Base-by-base conservation (phyloP, 2,888 invertebrate genomes). In the Limenitis camilla region DNA sequence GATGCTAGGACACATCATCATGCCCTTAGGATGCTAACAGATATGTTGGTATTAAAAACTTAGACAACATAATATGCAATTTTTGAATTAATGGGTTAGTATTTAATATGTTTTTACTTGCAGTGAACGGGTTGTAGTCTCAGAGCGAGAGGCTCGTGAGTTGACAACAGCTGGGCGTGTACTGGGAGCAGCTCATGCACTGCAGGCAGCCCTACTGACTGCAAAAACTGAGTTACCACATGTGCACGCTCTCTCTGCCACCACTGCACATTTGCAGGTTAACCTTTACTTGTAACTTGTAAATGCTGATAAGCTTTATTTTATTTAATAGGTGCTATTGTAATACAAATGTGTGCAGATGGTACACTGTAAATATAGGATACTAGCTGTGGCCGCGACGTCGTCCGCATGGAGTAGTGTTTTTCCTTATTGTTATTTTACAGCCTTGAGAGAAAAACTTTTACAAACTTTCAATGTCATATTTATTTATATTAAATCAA, bases 1-100 rank as follows among this genome's bases (percentile, higher is more conserved):
- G n/a, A 98, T 76, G 96, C 97, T 1, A 91, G 98, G n/a, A 97
- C 99, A 69, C 97, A 98, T 70, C 96, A 96, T 71, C 94, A 97
- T 71, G 94, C 96, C 52, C 78, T 97, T 39, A 91, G 94, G 62
- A 91, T 98, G 81, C 81, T 98, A 40, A 95, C 97, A 65, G 95
- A 97, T 81, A 96, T 98, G 95, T 94, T 77, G 87, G 90, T 0
- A n/a, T 28, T 28, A 19, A 19, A 19, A 19, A 1, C 19, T 19
- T 19, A 19, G 19, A 19, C 19, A 19, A 19, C 19, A 19, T 19
- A 19, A 19, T 19, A 19, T 19, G 19, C 19, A 2, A 19, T 19
- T 19, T 19, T 3, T 19, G 19, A 19, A 19, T 19, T 1, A 19
- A 19, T 19, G 19, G 19, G 19, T 3, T 19, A 19, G 19, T 19